These are phyloP conservation scores for Eulimnadia texana DNA, from an alignment of 1,140 invertebrate species.

Conservation along the genomic window DNA sequence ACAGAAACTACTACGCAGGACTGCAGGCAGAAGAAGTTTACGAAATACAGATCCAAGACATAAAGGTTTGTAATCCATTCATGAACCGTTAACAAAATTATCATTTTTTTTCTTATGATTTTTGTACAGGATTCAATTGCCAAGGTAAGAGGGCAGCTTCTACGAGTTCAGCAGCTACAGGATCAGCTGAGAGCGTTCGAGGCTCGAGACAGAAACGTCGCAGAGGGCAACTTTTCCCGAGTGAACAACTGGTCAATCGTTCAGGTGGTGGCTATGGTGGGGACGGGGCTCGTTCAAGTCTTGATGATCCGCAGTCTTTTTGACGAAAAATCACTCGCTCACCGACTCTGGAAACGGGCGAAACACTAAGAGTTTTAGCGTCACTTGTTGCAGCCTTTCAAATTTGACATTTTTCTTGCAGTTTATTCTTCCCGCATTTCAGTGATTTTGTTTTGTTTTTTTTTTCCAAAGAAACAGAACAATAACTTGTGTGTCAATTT, in stretches of 20 bases:
- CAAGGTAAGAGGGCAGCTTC: constrained; percentile 41
- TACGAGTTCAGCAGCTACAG: constrained; percentile 49
- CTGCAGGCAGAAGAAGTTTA: constrained; percentile 36
- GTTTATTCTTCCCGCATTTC: no score
- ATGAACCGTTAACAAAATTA: not conserved
- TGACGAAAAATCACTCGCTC: constrained; percentile 42
- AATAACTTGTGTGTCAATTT: no score
- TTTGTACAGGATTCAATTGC: constrained; percentile 36
- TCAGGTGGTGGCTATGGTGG: constrained; percentile 51
- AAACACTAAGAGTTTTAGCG: not conserved
- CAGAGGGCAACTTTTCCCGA: constrained; percentile 54
- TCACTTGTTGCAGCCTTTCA: not conserved
- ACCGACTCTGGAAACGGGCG: constrained; percentile 33
- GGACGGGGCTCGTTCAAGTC: constrained; percentile 48
- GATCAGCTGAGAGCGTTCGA: constrained; percentile 55
- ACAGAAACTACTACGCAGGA: constrained; percentile 19
- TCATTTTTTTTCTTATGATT: constrained; percentile 7
- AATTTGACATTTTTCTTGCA: not conserved
- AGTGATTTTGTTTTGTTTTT: no score
- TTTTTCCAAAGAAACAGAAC: no score
- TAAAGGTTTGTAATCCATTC: constrained; percentile 40
- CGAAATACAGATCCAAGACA: constrained; percentile 47
- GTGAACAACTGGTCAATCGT: constrained; percentile 56
- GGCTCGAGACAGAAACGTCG: constrained; percentile 58
- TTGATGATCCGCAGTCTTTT: constrained; percentile 50